These are phyloP conservation scores for Syrmaticus mikado DNA, from an alignment of 2,113 vertebrate genomes.

Conservation along the genomic window DNA sequence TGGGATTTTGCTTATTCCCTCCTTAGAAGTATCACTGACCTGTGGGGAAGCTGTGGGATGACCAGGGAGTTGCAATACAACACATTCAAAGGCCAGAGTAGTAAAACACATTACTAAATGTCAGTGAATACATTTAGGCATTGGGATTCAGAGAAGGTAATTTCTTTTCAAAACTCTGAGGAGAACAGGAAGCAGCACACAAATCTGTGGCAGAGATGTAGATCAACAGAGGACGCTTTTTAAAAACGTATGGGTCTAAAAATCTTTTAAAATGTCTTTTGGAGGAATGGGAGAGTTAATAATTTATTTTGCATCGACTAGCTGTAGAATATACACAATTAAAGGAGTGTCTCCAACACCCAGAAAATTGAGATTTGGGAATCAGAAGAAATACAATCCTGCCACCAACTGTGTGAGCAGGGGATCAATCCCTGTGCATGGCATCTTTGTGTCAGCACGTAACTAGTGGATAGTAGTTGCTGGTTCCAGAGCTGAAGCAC, in stretches of 20 bases:
- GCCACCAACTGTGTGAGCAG: background rate
- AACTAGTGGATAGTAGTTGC: background rate
- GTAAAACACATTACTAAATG: conserved; percentile 71
- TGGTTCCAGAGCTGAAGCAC: background rate
- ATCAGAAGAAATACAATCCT: background rate
- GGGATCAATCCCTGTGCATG: background rate
- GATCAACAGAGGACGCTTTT: conserved; percentile 35
- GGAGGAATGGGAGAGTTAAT: background rate
- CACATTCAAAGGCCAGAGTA: conserved; percentile 63
- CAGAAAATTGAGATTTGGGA: background rate
- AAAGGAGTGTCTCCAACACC: background rate
- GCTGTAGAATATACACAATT: conserved; percentile 38
- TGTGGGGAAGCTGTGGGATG: background rate
- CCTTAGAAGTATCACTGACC: conserved; percentile 18
- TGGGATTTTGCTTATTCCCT: conserved; percentile 25
- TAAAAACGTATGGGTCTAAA: conserved; percentile 41
- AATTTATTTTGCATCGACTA: conserved; percentile 48
- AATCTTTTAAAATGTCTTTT: conserved; percentile 48
- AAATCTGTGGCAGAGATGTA: conserved; percentile 18
- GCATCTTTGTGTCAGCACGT: background rate
- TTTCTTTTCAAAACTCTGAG: conserved; percentile 30
- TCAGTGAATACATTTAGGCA: conserved; percentile 61
- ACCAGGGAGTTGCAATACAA: conserved; percentile 4
- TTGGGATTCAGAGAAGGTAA: conserved; percentile 40
- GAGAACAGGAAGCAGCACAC: conserved; percentile 5